These are phyloP conservation scores for Stenchaetothrips biformis DNA, from an alignment of 2,888 invertebrate species.

Conservation along the genomic window DNA sequence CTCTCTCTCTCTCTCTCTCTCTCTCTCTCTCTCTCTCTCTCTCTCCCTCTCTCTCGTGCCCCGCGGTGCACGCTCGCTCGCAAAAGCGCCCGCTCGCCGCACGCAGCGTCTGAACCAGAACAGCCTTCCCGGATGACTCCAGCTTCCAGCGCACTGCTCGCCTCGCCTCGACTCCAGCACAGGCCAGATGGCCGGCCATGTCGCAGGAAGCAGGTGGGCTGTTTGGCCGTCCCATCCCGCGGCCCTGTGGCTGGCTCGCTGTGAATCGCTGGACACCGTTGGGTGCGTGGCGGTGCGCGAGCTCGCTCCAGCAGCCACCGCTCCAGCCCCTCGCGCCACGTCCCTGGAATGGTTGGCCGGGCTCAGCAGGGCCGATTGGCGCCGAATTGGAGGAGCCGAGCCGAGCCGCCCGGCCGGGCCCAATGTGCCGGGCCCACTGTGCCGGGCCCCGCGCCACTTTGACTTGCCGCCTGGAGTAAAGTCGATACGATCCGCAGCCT, in stretches of 20 bases:
- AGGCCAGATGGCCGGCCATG: no score
- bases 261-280: no score
- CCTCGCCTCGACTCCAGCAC: background rate
- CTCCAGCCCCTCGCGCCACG: background rate
- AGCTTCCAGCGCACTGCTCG: background rate
- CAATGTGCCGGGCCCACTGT: background rate
- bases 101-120: no score
- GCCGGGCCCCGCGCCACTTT: background rate
- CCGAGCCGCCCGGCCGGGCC: background rate
- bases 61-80: no score
- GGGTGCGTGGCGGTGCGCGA: no score
- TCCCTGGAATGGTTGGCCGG: background rate
- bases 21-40: no score
- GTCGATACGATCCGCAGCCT: no score
- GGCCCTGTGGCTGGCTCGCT: background rate
- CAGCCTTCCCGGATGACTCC: no score
- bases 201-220: no score
- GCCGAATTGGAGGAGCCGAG: background rate
- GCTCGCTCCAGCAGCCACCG: background rate
- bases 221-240: background rate
- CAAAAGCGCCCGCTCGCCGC: no score
- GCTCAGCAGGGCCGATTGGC: background rate
- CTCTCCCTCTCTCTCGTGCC: no score
- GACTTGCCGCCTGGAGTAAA: no score
- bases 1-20: background rate